Evolutionary conservation across 2,113 vertebrate genomes (phyloP), one percentile per base, ranked within the genome.

Genomic region (Syngnathus floridae): DNA sequence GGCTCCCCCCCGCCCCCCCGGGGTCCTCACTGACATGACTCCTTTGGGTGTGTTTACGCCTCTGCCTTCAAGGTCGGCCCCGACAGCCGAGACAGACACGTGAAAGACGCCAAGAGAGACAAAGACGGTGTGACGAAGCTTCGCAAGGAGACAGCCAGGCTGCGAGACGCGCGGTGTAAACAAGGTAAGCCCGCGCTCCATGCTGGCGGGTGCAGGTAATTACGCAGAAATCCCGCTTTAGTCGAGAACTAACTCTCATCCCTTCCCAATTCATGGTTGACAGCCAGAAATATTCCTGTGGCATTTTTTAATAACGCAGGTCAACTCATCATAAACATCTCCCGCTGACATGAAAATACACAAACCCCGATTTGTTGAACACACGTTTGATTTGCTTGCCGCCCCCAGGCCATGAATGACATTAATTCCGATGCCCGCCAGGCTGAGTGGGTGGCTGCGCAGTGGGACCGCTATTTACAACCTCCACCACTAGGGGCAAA

Each of bases 371-470:
- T 90, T 90, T 90, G 87, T 86, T 90, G 86, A 92, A 90, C 88
- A 92, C 86, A 89, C 91, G 86, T 92, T 93, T 92, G 82, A 74
- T 91, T 85, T 89, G 49, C 87, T 85, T 90, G 89, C 89, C 81
- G 87, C 90, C 88, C 26, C 68, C 82, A 81, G 90, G 91, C 88
- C 76, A 76, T 86, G 89, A 91, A 91, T 91, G 90, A 87, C 87
- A 90, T 91, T 92, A 90, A 79, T 86, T 83, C 78, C 46, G 45
- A 68, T 86, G 81, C 82, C 81, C 90, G 72, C 73, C 80, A 89
- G 89, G 84, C 82, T 70, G 83, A 76, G 80, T 80, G 82, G 84
- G 86, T 82, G 79, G 76, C 65, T 80, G 78, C 51, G 64, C 75
- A 66, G 81, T 77, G 74, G 79, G 76, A 35, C 64, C 73, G 69